These are phyloP conservation scores for Scartelaos histophorus DNA, from an alignment of 2,113 vertebrate genomes.

Conservation along the genomic window DNA sequence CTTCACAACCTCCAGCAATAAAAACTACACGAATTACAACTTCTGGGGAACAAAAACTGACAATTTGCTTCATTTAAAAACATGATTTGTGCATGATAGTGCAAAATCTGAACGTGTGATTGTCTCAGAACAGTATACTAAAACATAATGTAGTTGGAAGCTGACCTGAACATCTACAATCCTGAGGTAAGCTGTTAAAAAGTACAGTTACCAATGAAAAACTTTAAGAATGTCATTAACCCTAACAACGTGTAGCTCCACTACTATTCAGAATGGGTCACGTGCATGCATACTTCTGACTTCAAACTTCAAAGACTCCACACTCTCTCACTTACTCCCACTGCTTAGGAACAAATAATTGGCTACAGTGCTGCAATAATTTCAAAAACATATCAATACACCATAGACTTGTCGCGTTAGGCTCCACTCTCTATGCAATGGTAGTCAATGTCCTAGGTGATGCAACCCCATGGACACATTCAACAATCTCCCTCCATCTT, in stretches of 20 bases:
- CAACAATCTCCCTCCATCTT: neutral
- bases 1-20: neutral
- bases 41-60: too few species aligned
- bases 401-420: neutral
- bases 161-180: too few species aligned
- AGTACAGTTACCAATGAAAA: neutral
- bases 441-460: neutral
- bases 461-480: slow-evolving; percentile 1
- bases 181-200: too few species aligned
- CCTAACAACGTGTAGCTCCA: neutral
- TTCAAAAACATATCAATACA: neutral
- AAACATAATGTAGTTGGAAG: neutral
- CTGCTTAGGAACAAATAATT: neutral
- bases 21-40: neutral
- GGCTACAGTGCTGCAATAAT: neutral
- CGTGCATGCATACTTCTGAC: neutral
- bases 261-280: neutral
- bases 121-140: too few species aligned
- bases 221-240: neutral
- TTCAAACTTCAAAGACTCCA: slow-evolving; percentile 9
- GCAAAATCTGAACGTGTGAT: too few species aligned
- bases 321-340: neutral
- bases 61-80: neutral
- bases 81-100: neutral
- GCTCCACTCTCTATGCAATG: neutral